Conservation (phyloP, 2,797 vertebrate genomes). For the Sardinella longiceps region DNA sequence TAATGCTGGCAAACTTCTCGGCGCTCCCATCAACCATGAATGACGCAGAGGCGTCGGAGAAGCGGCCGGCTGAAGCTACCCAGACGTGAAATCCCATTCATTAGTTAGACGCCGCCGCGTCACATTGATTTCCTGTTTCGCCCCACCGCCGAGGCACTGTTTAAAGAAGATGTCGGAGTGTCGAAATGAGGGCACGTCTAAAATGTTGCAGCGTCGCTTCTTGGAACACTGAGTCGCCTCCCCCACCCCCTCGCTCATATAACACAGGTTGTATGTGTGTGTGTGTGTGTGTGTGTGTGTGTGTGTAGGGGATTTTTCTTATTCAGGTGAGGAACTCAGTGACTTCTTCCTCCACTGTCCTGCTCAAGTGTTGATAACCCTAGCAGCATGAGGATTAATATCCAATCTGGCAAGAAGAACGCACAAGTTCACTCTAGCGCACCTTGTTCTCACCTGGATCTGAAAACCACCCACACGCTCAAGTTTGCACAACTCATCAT, state of each 20-base stretch:
- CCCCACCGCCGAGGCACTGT: conserved; percentile 45
- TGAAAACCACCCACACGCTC: neutral
- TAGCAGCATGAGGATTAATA: neutral
- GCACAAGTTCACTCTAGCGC: neutral
- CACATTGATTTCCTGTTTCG: conserved; percentile 55
- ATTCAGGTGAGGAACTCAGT: neutral
- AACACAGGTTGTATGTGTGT: neutral
- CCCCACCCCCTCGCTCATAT: conserved; percentile 32
- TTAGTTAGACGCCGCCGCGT: conserved; percentile 52
- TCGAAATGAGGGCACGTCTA: conserved; percentile 43
- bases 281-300: neutral
- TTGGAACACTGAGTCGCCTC: conserved; percentile 53
- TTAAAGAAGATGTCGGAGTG: conserved; percentile 51
- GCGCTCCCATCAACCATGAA: conserved; percentile 21
- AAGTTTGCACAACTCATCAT: neutral
- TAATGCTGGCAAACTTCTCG: neutral
- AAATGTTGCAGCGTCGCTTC: conserved; percentile 33
- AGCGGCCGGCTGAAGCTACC: conserved; percentile 52
- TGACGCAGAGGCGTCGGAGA: conserved; percentile 41
- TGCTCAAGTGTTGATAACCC: neutral
- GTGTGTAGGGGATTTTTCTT: neutral
- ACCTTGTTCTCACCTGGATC: neutral
- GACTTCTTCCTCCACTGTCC: neutral
- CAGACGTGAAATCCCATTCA: conserved; percentile 54
- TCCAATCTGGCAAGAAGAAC: neutral